These are phyloP conservation scores for Caenorhabditis afra DNA, from an alignment of 2,888 invertebrate species.

Conservation along the genomic window DNA sequence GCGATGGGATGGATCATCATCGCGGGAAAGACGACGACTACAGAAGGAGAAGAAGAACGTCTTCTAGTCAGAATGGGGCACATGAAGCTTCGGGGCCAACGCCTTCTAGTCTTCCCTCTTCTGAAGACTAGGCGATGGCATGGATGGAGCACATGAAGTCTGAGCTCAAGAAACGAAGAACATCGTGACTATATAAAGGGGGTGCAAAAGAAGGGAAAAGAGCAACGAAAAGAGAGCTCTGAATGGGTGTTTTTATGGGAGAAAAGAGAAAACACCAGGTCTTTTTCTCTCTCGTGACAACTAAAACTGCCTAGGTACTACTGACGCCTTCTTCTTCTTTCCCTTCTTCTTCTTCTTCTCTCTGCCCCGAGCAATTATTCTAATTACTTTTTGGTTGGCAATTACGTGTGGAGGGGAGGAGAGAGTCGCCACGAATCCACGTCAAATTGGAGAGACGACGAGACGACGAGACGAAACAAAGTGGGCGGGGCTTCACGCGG, in stretches of 20 bases:
- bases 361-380: conserved; percentile 59
- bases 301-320: neutral
- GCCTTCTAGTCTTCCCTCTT: no score
- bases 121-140: no score
- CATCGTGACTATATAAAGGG: neutral
- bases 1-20: no score
- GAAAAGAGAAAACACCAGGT: neutral
- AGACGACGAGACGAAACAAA: conserved; percentile 6
- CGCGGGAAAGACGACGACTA: no score
- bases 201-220: conserved; percentile 2
- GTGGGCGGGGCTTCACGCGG: conserved; percentile 42
- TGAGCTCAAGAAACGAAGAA: no score
- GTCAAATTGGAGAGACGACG: conserved; percentile 25
- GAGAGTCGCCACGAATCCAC: conserved; percentile 9
- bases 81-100: no score
- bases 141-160: no score
- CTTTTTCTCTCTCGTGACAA: no score
- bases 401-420: conserved; percentile 20
- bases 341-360: conserved; percentile 25
- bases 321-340: neutral
- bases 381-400: conserved; percentile 55
- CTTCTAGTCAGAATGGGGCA: no score
- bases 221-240: neutral
- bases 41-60: no score
- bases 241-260: neutral